These are phyloP conservation scores for Morone chrysops DNA, from an alignment of 2,113 vertebrate species.

Conservation along the genomic window DNA sequence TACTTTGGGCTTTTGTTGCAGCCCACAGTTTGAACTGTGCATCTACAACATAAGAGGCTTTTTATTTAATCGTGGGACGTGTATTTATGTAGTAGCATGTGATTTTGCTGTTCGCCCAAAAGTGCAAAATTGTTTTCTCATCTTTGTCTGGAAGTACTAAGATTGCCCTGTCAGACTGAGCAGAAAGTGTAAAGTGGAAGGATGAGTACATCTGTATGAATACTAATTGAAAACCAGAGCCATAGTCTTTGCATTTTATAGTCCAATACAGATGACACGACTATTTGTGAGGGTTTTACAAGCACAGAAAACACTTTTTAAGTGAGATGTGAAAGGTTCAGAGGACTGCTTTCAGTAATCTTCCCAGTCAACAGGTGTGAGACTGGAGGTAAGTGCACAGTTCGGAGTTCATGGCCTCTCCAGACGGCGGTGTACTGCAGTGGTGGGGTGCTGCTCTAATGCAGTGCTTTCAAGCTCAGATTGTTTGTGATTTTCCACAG, in stretches of 20 bases:
- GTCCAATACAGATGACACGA: not conserved
- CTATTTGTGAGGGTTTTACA: not conserved
- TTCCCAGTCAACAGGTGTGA: slow-evolving; percentile 17
- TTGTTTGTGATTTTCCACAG: not conserved
- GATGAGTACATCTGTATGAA: not conserved
- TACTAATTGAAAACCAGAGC: not conserved
- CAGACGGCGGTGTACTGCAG: slow-evolving; percentile 5
- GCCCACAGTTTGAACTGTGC: not conserved
- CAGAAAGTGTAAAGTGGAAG: not conserved
- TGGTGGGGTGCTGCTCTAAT: slow-evolving; percentile 10
- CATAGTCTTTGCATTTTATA: not conserved
- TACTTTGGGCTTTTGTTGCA: not conserved
- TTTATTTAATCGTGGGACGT: no score
- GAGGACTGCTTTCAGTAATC: not conserved
- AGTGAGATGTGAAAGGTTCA: not conserved
- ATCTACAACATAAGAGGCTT: no score
- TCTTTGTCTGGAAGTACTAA: not conserved
- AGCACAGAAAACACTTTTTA: not conserved
- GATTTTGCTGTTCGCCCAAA: not conserved
- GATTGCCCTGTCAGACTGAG: not conserved
- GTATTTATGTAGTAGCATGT: not conserved
- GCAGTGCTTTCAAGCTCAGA: slow-evolving; percentile 13
- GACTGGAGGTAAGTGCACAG: slow-evolving; percentile 18
- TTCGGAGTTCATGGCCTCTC: slow-evolving; percentile 29
- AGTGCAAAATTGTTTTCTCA: not conserved